Evolutionary conservation across 1,140 invertebrate genomes (phyloP), one percentile per base, ranked within the genome.

Genomic region (Ceratina australensis): DNA sequence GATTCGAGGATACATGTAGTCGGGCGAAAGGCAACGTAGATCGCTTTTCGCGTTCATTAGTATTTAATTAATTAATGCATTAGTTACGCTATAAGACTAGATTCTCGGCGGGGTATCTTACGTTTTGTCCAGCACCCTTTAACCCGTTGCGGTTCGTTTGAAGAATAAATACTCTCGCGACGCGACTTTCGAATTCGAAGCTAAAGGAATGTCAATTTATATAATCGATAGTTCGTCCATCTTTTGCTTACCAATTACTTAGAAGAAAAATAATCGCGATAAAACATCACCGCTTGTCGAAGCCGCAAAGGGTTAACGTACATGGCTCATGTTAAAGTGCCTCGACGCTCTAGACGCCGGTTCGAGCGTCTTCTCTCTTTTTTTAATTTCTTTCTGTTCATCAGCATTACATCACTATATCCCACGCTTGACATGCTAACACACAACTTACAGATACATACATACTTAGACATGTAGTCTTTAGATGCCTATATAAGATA

Each of bases 71-170:
- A 75, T 67, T 67, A 72, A 68, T 72, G 57, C 72, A 63, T 42
- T 78, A 63, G 52, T 76, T 81, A 85, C 52, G 74, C 82, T 87
- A 82, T 87, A 85, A 81, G 89, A 89, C 88, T 90, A 90, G 89
- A 90, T 87, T 88, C 77, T 87, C 83, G 79, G 81, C 81, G 83
- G 85, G 82, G 69, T 72, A 61, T 74, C 57, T 74, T 50, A 73
- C 72, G 52, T 80, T 73, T 49, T 72, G 49, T 79, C 65, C 49
- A n/a, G 12, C 67, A 20, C 16, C 26, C 24, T 61, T 77, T 69
- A 76, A 76, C 73, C 65, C 73, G 49, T 56, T 69, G 49, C 49
- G 7, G 42, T 28, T 26, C 7, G 1, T 20, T 18, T 12, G 49
- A 0, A 24, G 20, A 16, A 16, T 49, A 24, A 50, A 18, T 16